A percentile compares a stretch with the other conserved stretches of the same genome.
Conservation (phyloP, 2,888 invertebrate genomes). For the Phyllotreta cruciferae region DNA sequence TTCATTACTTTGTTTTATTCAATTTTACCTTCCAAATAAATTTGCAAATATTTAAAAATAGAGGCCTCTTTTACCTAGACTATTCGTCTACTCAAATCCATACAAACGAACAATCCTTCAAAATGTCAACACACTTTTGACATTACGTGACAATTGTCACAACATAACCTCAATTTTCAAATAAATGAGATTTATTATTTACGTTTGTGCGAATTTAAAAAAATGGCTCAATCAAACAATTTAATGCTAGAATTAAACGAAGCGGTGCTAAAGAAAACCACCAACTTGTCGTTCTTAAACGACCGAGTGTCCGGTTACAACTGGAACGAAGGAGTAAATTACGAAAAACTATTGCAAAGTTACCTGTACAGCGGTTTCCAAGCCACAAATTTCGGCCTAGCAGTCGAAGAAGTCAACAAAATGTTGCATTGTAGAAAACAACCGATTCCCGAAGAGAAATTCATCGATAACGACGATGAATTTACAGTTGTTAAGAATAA, state of each 20-base stretch:
- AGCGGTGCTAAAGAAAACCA: conserved; percentile 53
- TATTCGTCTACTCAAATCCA: not conserved
- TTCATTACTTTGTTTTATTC: no score
- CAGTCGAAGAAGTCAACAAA: conserved; percentile 88
- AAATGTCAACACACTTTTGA: not conserved
- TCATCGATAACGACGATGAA: conserved; percentile 77
- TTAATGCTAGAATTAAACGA: conserved; percentile 40
- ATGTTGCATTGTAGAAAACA: conserved; percentile 83
- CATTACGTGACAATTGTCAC: not conserved
- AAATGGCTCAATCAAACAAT: conserved; percentile 34
- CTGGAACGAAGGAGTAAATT: conserved; percentile 89
- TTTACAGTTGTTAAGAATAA: conserved; percentile 78
- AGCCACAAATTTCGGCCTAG: conserved; percentile 92
- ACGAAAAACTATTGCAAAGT: conserved; percentile 80
- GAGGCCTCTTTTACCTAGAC: no score
- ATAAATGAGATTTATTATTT: not conserved
- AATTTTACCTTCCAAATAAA: not conserved
- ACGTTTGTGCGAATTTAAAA: not conserved
- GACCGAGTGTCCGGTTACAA: conserved; percentile 84
- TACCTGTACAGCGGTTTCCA: conserved; percentile 93
- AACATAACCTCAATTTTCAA: conserved; percentile 9
- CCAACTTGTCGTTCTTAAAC: conserved; percentile 49
- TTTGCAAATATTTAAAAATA: not conserved
- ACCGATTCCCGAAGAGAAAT: conserved; percentile 71
- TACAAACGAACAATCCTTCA: not conserved